Evolutionary conservation across 92 coral and sea anemone genomes (phyloP).

Genomic region (Umimayanthus kanabou): DNA sequence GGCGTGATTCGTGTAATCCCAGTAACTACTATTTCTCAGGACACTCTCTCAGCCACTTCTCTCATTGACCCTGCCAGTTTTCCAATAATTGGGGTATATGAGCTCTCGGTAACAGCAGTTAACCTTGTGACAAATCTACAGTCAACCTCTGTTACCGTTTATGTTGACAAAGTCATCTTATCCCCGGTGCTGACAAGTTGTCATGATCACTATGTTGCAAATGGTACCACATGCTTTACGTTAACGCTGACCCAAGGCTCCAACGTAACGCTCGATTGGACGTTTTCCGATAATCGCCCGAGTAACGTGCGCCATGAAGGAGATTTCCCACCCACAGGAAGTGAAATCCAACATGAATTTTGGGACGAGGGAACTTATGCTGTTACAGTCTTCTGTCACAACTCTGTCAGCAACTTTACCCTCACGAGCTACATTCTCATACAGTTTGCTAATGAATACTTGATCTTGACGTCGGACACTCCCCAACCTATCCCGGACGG

Average conservation of each 20-base stretch:
- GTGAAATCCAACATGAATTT: conserved; percentile 49
- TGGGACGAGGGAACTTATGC: conserved; percentile 40
- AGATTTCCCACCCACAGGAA: conserved; percentile 60
- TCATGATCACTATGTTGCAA: conserved; percentile 46
- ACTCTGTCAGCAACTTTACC: conserved; percentile 72
- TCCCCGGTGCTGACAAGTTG: conserved; percentile 44
- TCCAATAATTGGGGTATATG: conserved; percentile 61
- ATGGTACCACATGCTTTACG: conserved; percentile 51
- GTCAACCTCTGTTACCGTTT: conserved; percentile 39
- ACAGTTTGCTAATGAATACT: conserved; percentile 64
- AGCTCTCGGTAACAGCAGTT: conserved; percentile 65
- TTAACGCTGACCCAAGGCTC: conserved; percentile 67
- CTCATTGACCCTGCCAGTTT: conserved; percentile 42
- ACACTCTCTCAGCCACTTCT: conserved; percentile 46
- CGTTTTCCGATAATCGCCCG: conserved; percentile 66
- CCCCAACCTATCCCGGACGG: conserved; percentile 87
- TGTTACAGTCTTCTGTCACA: conserved; percentile 57
- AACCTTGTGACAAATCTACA: conserved; percentile 78
- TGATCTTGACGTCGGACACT: conserved; percentile 60
- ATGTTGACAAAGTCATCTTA: conserved; percentile 68
- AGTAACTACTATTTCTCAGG: conserved; percentile 10
- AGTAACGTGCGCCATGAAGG: conserved; percentile 45
- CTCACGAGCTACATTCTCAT: conserved; percentile 26
- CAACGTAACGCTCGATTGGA: conserved; percentile 75
- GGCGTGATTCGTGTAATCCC: conserved; percentile 30